phyloP scores from a whole-genome alignment of 2,888 invertebrate genomes.

The Xanthia icteritia region DNA sequence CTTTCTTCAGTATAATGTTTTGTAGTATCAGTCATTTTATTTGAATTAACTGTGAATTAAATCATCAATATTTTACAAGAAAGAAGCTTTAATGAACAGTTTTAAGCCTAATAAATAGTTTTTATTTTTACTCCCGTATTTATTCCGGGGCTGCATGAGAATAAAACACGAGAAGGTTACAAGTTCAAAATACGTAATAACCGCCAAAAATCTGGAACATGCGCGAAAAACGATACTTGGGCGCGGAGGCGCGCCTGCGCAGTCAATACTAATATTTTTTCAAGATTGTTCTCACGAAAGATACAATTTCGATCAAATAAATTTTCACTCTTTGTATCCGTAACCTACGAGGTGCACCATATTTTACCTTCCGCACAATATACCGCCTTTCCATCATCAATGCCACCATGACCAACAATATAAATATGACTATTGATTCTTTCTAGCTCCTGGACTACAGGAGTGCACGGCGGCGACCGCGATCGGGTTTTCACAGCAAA shows the following conservation, averaged over 20 bases:
- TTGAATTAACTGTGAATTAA: neutral
- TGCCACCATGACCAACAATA: neutral
- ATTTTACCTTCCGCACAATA: neutral
- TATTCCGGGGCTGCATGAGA: neutral
- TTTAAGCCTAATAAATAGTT: too few relatives aligned
- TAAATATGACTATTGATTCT: conserved; percentile 34
- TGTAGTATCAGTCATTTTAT: neutral
- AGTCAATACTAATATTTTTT: neutral
- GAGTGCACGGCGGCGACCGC: conserved; percentile 1
- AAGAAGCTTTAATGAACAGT: too few relatives aligned
- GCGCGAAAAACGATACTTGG: neutral
- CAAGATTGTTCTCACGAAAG: neutral
- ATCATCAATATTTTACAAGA: neutral
- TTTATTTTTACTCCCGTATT: neutral
- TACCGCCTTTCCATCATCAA: neutral
- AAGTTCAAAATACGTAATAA: neutral
- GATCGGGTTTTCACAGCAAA: conserved; percentile 43
- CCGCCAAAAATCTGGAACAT: neutral
- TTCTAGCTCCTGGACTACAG: conserved; percentile 23
- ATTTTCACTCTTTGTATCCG: neutral
- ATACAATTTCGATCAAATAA: neutral
- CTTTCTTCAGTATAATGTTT: too few relatives aligned
- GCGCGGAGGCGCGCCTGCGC: neutral
- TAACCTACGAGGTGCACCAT: neutral
- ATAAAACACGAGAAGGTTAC: neutral